Percentiles rank a stretch among this genome's conserved stretches.
Conservation (phyloP, 2,797 vertebrate species). For the Bothrops alternatus region DNA sequence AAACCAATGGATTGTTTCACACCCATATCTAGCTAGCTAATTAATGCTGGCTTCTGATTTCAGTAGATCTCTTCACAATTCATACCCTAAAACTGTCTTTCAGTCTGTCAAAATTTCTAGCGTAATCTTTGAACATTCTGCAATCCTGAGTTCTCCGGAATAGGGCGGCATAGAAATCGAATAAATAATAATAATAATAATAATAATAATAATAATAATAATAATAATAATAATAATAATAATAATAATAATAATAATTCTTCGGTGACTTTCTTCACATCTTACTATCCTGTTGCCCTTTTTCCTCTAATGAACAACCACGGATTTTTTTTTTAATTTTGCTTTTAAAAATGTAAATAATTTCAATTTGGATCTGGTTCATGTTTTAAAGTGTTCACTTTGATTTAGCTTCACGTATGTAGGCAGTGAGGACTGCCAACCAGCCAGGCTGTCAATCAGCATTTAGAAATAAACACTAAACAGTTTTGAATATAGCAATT, state of each 20-base stretch:
- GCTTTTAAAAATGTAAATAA: not conserved
- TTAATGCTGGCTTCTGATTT: not conserved
- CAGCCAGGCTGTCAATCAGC: not conserved
- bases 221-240: too few relatives aligned
- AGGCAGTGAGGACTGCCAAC: not conserved
- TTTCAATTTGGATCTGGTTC: not conserved
- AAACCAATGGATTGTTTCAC: not conserved
- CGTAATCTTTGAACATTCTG: not conserved
- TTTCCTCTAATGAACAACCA: not conserved
- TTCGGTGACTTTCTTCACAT: not conserved
- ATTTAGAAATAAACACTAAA: conserved; percentile 45
- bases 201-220: too few relatives aligned
- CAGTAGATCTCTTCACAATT: not conserved
- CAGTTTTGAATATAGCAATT: conserved; percentile 50
- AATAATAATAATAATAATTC: too few relatives aligned
- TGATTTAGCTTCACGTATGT: not conserved
- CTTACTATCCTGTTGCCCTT: not conserved
- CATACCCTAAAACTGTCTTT: not conserved
- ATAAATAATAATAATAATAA: too few relatives aligned
- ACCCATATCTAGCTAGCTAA: not conserved
- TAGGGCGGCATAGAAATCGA: too few relatives aligned
- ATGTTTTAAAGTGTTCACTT: not conserved
- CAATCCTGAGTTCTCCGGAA: too few relatives aligned
- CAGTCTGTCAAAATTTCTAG: not conserved
- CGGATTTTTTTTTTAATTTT: not conserved